Evolutionary conservation across 2,888 invertebrate species (phyloP).

Genomic region (Teleogryllus oceanicus): DNA sequence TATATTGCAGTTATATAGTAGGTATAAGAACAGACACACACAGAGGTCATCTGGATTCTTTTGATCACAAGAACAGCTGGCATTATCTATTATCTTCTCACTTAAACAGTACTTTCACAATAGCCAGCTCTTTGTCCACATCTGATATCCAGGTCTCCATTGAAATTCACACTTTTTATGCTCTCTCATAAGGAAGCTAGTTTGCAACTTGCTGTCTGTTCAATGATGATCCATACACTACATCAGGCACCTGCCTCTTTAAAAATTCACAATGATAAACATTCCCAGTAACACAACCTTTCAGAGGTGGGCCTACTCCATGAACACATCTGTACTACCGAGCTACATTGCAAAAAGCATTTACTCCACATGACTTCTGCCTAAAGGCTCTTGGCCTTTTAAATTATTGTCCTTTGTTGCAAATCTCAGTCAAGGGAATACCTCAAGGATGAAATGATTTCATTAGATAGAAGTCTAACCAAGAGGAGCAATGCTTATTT

Average conservation of each 20-base stretch:
- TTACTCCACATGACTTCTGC: background rate
- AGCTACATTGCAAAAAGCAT: background rate
- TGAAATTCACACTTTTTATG: background rate
- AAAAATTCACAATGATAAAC: background rate
- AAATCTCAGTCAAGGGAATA: background rate
- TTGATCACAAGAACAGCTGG: background rate
- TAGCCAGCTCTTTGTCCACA: no score
- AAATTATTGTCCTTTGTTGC: background rate
- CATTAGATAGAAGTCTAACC: background rate
- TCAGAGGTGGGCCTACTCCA: background rate
- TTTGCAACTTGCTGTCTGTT: background rate
- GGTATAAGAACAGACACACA: background rate
- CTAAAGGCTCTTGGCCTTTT: background rate
- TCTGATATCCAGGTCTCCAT: no score
- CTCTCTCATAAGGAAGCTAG: background rate
- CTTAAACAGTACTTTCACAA: no score
- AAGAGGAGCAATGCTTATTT: constrained; percentile 1
- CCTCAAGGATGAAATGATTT: background rate
- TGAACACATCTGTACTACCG: constrained; percentile 9
- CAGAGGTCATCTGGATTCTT: background rate
- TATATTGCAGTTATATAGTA: constrained; percentile 1
- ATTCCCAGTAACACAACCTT: no score
- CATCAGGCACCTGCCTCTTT: background rate
- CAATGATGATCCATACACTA: background rate
- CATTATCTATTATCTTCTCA: background rate